Base-by-base conservation (phyloP, 2,113 vertebrate species). In the Platichthys stellatus region DNA sequence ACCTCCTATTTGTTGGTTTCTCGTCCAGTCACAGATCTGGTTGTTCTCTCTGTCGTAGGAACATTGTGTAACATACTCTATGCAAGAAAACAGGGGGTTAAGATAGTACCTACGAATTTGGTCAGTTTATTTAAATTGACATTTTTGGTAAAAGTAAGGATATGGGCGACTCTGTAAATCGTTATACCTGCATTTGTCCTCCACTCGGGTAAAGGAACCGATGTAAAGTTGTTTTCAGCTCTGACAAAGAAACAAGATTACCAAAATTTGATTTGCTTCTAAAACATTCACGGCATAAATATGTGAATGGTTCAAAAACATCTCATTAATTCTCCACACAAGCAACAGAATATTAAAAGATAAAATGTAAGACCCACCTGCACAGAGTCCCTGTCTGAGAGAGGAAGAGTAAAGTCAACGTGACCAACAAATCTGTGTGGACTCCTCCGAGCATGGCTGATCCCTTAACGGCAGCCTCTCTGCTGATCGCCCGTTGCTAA, bases 61-160 rank as follows among this genome's bases (percentile, higher is more conserved):
- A 87, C 96, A 97, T 57, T 90, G 85, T 80, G 92, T 88, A 72
- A 96, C 76, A 79, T 95, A 96, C 72, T 90, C 96, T 97, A 76
- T 68, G 82, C 81, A 38, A 40, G 51, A 56, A 59, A 23, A 18
- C 15, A 69, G 56, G 2, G 12, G 2, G 26, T 66, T 1, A 47
- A 40, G 24, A 56, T 3, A 20, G 18, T 51, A 6, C 38, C 9
- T 38, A 43, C 3, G 10, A 11, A 43, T 43, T 43, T 43, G 40
- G 40, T 40, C 3, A 45, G 8, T 24, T 5, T 21, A 18, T 58
- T 21, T 62, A 59, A 15, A 2, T 68, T 3, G 18, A 0, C 24
- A 35, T 43, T 58, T 2, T 11, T 17, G 5, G 3, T 17, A 4
- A 47, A 47, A 47, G 4, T 17, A 7, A 17, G 17, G 13, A 17